A percentile compares a stretch with the other conserved stretches of the same genome.
phyloP scores from a whole-genome alignment of 2,113 vertebrate species.

The Nipponia nippon region DNA sequence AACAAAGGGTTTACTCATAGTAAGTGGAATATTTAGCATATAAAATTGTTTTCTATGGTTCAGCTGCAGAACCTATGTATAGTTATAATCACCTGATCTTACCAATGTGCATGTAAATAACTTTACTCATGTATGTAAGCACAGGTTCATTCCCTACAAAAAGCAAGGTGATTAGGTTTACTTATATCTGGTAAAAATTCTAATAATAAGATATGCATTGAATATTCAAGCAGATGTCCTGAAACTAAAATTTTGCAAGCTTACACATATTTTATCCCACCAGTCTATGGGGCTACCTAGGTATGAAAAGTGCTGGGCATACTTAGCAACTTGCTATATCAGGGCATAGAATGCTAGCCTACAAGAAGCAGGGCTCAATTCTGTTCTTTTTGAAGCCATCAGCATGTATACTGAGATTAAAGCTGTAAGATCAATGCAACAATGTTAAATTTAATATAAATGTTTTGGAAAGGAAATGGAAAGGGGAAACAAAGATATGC shows the following conservation, averaged over 20 bases:
- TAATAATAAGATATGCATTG: not conserved
- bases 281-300: not conserved
- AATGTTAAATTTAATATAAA: not conserved
- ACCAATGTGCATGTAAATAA: not conserved
- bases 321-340: not conserved
- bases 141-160: not conserved
- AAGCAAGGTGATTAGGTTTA: not conserved
- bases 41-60: not conserved
- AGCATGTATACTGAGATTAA: not conserved
- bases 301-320: not conserved
- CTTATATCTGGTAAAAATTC: not conserved
- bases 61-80: not conserved
- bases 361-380: not conserved
- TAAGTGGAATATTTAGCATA: not conserved
- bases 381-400: not conserved
- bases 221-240: not conserved
- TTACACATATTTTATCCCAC: not conserved
- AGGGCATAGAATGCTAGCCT: not conserved
- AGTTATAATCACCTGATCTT: not conserved
- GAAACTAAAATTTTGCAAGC: not conserved
- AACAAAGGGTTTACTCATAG: not conserved
- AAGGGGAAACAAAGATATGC: not conserved
- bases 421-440: not conserved
- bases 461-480: not conserved
- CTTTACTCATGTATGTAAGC: not conserved